These are phyloP conservation scores for Takifugu rubripes DNA, from an alignment of 2,797 vertebrate genomes.

Conservation along the genomic window DNA sequence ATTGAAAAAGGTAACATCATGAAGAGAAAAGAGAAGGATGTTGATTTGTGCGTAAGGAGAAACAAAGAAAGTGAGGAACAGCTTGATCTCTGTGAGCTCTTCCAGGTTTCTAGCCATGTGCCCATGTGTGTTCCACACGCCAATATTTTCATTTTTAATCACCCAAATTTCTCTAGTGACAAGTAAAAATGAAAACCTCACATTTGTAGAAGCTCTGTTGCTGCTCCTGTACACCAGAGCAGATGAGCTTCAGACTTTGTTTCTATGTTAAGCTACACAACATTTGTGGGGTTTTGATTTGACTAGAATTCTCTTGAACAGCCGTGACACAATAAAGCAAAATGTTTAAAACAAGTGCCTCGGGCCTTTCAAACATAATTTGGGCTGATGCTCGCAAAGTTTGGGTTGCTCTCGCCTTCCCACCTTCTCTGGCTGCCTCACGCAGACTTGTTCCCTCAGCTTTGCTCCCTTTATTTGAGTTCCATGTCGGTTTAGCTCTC, in stretches of 20 bases:
- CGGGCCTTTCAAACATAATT: slow-evolving; percentile 2
- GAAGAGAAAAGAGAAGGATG: slow-evolving; percentile 13
- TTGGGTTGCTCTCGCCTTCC: slow-evolving; percentile 18
- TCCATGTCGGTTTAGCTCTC: slow-evolving; percentile 34
- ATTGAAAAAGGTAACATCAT: slow-evolving; percentile 18
- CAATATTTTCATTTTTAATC: no score
- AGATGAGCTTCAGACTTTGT: no score
- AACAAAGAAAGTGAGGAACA: not conserved
- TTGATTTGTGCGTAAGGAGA: not conserved
- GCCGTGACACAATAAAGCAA: slow-evolving; percentile 6
- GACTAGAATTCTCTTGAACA: not conserved
- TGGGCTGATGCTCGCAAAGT: slow-evolving; percentile 21
- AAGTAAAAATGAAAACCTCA: no score
- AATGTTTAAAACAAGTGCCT: slow-evolving; percentile 3
- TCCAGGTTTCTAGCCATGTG: not conserved
- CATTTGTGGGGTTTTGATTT: not conserved
- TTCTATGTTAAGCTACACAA: no score
- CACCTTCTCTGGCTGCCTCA: slow-evolving; percentile 12
- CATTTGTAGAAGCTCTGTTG: no score
- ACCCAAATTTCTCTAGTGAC: no score
- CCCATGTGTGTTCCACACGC: not conserved
- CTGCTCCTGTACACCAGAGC: no score
- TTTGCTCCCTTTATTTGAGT: slow-evolving; percentile 34
- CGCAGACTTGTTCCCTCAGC: slow-evolving; percentile 18
- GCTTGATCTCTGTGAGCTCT: no score